phyloP scores from a whole-genome alignment of 2,888 invertebrate genomes.

The Standfussiana lucernea region DNA sequence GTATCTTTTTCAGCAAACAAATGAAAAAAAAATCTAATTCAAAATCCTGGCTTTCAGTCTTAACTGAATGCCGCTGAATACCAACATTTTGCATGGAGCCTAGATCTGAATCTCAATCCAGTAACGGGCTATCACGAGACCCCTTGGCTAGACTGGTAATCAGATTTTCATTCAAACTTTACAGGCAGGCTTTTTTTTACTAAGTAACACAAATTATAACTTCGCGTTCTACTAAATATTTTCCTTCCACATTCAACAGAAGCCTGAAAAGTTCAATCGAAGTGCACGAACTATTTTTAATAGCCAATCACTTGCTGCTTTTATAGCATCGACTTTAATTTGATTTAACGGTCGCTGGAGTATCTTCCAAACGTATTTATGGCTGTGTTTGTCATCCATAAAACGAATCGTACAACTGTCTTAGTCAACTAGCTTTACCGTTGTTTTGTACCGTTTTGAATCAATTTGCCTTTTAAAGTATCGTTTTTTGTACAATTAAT shows the following conservation, averaged over 20 bases:
- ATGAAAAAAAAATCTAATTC: too few species aligned
- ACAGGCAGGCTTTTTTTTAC: too few species aligned
- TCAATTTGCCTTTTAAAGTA: conserved; percentile 7
- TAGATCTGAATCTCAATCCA: neutral
- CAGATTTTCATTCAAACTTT: neutral
- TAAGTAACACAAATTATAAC: neutral
- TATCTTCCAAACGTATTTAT: conserved; percentile 47
- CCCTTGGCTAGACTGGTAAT: neutral
- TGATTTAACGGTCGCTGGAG: conserved; percentile 41
- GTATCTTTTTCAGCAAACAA: neutral
- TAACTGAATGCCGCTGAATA: neutral
- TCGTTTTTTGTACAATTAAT: neutral
- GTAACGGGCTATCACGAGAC: neutral
- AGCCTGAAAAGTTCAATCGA: neutral
- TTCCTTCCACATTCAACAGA: neutral
- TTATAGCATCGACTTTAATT: conserved; percentile 39
- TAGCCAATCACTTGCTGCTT: conserved; percentile 30
- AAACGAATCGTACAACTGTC: conserved; percentile 34
- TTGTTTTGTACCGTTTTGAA: conserved; percentile 21
- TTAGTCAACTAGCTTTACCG: conserved; percentile 10
- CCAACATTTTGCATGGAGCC: neutral
- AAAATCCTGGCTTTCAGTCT: too few species aligned
- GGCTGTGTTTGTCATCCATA: conserved; percentile 39
- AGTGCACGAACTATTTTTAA: conserved; percentile 20
- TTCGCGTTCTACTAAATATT: neutral